Evolutionary conservation across 2,888 invertebrate genomes (phyloP).

Genomic region (Disparrhopalites patrizii): DNA sequence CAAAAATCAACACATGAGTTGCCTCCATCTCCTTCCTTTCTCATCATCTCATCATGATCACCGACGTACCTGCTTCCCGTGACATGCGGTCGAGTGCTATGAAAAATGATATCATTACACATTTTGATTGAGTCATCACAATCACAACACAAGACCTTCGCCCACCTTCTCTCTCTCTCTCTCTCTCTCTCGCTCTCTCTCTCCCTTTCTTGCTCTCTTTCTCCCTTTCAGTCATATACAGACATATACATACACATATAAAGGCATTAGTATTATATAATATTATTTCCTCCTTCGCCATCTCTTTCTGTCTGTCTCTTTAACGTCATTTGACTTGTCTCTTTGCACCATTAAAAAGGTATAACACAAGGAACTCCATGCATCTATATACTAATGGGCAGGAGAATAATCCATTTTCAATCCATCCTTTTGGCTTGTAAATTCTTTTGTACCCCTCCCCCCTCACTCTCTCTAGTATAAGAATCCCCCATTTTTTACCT

Average conservation of each 20-base stretch:
- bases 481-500: no score
- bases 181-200: not conserved
- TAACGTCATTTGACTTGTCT: no score
- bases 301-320: no score
- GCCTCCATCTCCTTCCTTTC: constrained; percentile 28
- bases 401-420: no score
- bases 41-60: constrained; percentile 25
- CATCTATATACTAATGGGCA: no score
- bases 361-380: not conserved
- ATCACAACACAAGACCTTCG: constrained; percentile 24
- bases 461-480: no score
- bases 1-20: constrained; percentile 35
- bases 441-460: no score
- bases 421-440: no score
- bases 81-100: constrained; percentile 26
- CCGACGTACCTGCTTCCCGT: constrained; percentile 24
- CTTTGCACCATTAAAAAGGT: no score
- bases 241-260: not conserved
- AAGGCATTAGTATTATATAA: not conserved
- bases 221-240: not conserved
- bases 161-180: not conserved
- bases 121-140: constrained; percentile 41
- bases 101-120: constrained; percentile 36
- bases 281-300: no score
- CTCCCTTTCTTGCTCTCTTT: not conserved